These are phyloP conservation scores for Polypterus bichir DNA, from an alignment of 2,113 vertebrate genomes.

Conservation along the genomic window DNA sequence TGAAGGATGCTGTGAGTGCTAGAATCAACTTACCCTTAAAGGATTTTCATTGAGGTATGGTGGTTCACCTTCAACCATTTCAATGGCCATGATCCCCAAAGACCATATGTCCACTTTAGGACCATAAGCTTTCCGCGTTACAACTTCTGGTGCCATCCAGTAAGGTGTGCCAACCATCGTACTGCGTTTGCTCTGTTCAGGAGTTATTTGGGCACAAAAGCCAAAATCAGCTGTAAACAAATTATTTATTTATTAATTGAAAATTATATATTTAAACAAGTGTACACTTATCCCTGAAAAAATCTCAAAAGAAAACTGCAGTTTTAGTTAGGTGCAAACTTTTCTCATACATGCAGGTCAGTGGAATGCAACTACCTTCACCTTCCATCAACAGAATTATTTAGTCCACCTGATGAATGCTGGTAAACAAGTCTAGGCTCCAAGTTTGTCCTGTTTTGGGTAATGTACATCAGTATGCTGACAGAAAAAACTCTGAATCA, in stretches of 20 bases:
- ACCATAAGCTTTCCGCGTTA: slow-evolving; percentile 91
- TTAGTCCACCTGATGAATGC: too few species aligned
- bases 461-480: too few species aligned
- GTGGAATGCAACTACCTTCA: too few species aligned
- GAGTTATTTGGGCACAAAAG: slow-evolving; percentile 97
- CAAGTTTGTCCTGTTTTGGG: too few species aligned
- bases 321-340: not conserved
- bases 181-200: slow-evolving; percentile 94
- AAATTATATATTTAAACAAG: not conserved
- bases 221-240: slow-evolving; percentile 80
- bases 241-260: slow-evolving; percentile 11
- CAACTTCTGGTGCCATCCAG: slow-evolving; percentile 98
- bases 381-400: too few species aligned
- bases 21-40: slow-evolving; percentile 64
- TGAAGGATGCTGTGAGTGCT: too few species aligned
- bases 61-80: slow-evolving; percentile 97
- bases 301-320: not conserved
- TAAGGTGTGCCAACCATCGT: slow-evolving; percentile 98
- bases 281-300: not conserved
- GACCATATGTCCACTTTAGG: slow-evolving; percentile 98
- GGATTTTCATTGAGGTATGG: slow-evolving; percentile 97
- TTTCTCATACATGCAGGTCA: too few species aligned
- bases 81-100: slow-evolving; percentile 95
- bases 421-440: too few species aligned
- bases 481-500: too few species aligned